Percentiles rank a stretch among this genome's conserved stretches.
These are phyloP conservation scores for Canis aureus DNA, from an alignment of 2,113 vertebrate species.

Conservation along the genomic window DNA sequence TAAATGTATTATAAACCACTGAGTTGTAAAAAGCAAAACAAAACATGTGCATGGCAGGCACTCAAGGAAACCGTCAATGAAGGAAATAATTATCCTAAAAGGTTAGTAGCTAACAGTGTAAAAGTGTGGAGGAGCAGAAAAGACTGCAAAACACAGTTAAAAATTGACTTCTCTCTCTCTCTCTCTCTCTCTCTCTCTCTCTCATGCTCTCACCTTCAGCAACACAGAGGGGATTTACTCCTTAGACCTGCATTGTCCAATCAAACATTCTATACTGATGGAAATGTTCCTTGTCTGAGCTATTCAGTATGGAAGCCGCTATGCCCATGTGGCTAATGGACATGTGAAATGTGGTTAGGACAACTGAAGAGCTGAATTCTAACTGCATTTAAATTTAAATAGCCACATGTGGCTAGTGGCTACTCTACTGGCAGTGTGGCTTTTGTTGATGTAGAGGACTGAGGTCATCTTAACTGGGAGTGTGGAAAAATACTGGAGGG, in stretches of 20 bases:
- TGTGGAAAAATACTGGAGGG: not conserved
- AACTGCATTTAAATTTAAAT: not conserved
- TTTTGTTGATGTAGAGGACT: not conserved
- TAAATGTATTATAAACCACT: not conserved
- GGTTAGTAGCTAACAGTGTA: not conserved
- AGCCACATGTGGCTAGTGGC: not conserved
- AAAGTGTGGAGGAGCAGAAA: not conserved
- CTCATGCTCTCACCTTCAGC: not conserved
- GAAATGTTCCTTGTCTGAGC: not conserved
- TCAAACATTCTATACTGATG: not conserved
- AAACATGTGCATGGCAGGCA: not conserved
- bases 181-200: not conserved
- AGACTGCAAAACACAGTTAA: not conserved
- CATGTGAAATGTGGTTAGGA: not conserved
- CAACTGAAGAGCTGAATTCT: constrained; percentile 7
- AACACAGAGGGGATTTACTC: not conserved
- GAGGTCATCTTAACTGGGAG: not conserved
- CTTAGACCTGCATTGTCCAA: not conserved
- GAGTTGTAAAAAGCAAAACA: not conserved
- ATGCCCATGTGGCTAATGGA: not conserved
- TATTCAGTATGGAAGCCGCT: not conserved
- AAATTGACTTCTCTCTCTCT: not conserved
- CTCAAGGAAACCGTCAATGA: not conserved
- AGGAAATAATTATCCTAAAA: not conserved
- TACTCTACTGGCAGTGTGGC: not conserved